Percentiles rank a stretch among this genome's conserved stretches.
Evolutionary conservation across 1,140 invertebrate species (phyloP).

Genomic region (Bradysia coprophila): DNA sequence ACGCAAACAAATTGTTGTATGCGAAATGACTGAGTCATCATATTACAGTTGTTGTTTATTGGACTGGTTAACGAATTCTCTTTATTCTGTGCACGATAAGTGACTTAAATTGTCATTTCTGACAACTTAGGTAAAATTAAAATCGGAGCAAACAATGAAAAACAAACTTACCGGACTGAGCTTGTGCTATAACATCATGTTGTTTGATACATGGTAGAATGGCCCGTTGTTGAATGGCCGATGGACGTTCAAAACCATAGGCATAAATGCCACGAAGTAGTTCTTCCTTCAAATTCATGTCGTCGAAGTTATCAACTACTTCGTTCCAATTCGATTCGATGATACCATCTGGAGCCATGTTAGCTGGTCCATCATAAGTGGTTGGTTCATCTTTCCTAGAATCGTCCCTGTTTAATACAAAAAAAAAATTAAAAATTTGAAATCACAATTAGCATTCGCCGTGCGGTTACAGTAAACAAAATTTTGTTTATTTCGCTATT

Average conservation of each 20-base stretch:
- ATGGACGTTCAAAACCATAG: slow-evolving; percentile 98
- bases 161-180: slow-evolving; percentile 53
- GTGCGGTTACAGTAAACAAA: not conserved
- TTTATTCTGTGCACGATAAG: no score
- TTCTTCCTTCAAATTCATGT: slow-evolving; percentile 86
- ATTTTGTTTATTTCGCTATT: not conserved
- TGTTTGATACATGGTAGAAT: slow-evolving; percentile 90
- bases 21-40: no score
- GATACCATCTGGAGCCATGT: slow-evolving; percentile 53
- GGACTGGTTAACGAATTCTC: no score
- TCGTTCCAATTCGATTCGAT: slow-evolving; percentile 57
- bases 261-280: slow-evolving; percentile 93
- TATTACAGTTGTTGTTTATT: no score
- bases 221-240: slow-evolving; percentile 93
- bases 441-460: not conserved
- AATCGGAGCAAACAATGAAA: no score
- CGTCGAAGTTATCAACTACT: slow-evolving; percentile 89
- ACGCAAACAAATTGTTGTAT: no score
- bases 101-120: no score
- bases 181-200: slow-evolving; percentile 94
- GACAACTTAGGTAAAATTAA: no score
- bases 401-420: not conserved
- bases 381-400: not conserved
- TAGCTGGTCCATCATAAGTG: slow-evolving; percentile 50
- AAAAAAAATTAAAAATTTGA: not conserved